These are phyloP conservation scores for Anthopleura xanthogrammica DNA, from an alignment of 92 coral and sea anemone species.

Conservation along the genomic window DNA sequence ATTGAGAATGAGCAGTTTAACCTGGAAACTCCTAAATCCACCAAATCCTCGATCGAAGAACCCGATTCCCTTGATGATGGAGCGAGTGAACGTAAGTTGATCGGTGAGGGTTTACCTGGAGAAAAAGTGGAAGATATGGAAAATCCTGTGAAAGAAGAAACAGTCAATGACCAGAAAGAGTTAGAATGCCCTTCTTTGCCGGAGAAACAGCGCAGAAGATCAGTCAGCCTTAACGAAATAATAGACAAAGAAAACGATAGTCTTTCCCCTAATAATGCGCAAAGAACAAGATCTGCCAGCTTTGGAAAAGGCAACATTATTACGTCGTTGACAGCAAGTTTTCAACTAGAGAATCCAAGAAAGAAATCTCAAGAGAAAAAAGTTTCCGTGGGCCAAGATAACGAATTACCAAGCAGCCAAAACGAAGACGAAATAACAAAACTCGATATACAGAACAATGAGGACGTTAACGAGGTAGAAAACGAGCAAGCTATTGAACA, in stretches of 20 bases:
- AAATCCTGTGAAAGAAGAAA: constrained; percentile 7
- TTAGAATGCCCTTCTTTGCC: constrained; percentile 9
- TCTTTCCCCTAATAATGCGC: not conserved
- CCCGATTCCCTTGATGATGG: not conserved
- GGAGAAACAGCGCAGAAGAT: constrained; percentile 26
- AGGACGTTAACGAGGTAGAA: constrained; percentile 7
- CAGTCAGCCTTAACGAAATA: constrained; percentile 20
- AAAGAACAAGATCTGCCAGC: constrained; percentile 27
- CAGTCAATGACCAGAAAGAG: not conserved
- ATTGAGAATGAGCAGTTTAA: constrained; percentile 11
- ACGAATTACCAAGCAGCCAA: not conserved
- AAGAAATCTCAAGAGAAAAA: constrained; percentile 18
- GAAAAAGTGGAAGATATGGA: constrained; percentile 2
- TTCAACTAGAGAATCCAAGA: not conserved
- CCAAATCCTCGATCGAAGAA: not conserved
- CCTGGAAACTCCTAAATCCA: not conserved
- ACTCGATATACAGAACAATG: constrained; percentile 9
- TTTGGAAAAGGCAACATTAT: constrained; percentile 17
- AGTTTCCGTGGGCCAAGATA: not conserved
- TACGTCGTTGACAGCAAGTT: not conserved
- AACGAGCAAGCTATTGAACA: constrained; percentile 17
- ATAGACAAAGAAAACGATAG: constrained; percentile 13
- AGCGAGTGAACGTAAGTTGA: not conserved
- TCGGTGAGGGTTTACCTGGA: not conserved
- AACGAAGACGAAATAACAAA: not conserved